Evolutionary conservation across 2,888 invertebrate species (phyloP).

Genomic region (Prostheceraeus crozeri): DNA sequence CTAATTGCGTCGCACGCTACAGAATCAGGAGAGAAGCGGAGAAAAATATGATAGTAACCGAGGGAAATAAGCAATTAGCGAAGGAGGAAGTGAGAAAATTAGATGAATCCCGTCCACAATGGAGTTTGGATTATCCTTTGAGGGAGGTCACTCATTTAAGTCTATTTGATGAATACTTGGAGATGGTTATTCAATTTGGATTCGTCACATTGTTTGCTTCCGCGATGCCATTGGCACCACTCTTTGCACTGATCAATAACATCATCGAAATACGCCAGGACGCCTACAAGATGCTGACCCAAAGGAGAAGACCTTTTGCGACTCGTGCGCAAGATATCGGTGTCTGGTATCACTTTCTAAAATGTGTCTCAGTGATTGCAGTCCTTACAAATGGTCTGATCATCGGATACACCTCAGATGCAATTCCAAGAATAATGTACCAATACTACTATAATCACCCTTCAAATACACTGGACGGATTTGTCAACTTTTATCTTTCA

Average conservation of each 20-base stretch:
- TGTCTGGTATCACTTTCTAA: slow-evolving; percentile 84
- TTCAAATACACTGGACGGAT: slow-evolving; percentile 45
- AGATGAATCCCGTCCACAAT: too few relatives aligned
- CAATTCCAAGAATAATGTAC: slow-evolving; percentile 88
- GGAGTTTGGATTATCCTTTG: slow-evolving; percentile 53
- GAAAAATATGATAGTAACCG: too few relatives aligned
- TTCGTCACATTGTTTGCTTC: slow-evolving; percentile 95
- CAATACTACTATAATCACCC: slow-evolving; percentile 74
- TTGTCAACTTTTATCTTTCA: slow-evolving; percentile 49
- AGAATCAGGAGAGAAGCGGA: too few relatives aligned
- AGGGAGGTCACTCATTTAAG: slow-evolving; percentile 46
- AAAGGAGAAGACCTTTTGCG: slow-evolving; percentile 77
- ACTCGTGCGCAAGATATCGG: slow-evolving; percentile 83
- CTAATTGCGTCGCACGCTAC: too few relatives aligned
- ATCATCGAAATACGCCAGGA: slow-evolving; percentile 87
- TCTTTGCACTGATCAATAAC: slow-evolving; percentile 90
- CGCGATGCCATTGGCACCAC: slow-evolving; percentile 88
- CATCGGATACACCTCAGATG: slow-evolving; percentile 94
- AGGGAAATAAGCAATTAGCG: too few relatives aligned
- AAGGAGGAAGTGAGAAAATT: too few relatives aligned
- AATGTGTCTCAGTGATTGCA: slow-evolving; percentile 80
- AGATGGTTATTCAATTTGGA: slow-evolving; percentile 75
- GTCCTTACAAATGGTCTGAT: slow-evolving; percentile 91
- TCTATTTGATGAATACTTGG: slow-evolving; percentile 55
- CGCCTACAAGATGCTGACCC: slow-evolving; percentile 80